Conservation (phyloP, 2,888 invertebrate genomes). For the Brenthis hecate region DNA sequence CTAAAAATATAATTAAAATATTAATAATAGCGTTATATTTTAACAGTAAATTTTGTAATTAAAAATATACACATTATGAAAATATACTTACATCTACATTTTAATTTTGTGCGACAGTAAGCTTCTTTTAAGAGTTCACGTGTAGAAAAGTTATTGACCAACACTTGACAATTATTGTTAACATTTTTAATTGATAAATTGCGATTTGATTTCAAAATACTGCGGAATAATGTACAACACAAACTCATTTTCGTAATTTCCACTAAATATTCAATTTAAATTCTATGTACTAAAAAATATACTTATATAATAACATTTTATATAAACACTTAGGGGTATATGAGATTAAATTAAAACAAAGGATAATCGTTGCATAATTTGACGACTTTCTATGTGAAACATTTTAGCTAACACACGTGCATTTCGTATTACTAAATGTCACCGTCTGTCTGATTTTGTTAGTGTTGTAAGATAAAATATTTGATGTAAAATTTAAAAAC, state of each 20-base stretch:
- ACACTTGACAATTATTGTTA: conserved; percentile 43
- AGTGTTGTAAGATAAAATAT: conserved; percentile 1
- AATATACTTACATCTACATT: conserved; percentile 86
- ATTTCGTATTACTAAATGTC: conserved; percentile 18
- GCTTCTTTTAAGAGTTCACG: conserved; percentile 81
- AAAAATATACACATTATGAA: conserved; percentile 9
- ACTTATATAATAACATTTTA: conserved; percentile 17
- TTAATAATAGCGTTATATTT: too few species aligned
- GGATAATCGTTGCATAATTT: conserved; percentile 49
- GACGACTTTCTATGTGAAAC: conserved; percentile 26
- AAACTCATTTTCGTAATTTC: conserved; percentile 35
- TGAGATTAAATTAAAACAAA: conserved; percentile 29
- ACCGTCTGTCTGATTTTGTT: conserved; percentile 10
- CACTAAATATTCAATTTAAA: conserved; percentile 12
- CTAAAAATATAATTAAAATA: conserved; percentile 69
- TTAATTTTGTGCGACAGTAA: conserved; percentile 85
- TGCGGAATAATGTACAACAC: conserved; percentile 41
- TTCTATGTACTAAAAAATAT: conserved; percentile 7
- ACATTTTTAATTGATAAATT: conserved; percentile 50
- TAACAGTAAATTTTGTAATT: not conserved
- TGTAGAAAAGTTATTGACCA: conserved; percentile 59
- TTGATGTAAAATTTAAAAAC: not conserved
- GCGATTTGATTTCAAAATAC: conserved; percentile 52
- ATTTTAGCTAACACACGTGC: conserved; percentile 28
- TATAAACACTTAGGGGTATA: conserved; percentile 5